phyloP scores from a whole-genome alignment of 1,140 invertebrate species.

The Dufourea novaeangliae region DNA sequence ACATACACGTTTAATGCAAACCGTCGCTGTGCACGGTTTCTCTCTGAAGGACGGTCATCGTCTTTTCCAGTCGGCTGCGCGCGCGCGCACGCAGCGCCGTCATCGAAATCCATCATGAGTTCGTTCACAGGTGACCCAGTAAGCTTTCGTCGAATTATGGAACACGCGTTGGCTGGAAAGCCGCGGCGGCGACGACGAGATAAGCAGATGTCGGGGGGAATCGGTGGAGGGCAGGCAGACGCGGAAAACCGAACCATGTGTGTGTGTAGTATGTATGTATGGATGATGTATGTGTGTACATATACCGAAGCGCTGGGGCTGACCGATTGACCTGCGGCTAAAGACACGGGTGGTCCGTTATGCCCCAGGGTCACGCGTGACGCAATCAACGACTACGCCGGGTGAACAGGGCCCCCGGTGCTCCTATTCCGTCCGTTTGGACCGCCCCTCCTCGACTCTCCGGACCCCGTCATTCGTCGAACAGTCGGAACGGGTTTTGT shows the following conservation, averaged over 20 bases:
- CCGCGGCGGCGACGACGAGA: conserved; percentile 39
- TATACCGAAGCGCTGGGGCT: conserved; percentile 51
- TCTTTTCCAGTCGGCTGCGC: conserved; percentile 10
- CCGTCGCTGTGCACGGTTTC: conserved; percentile 5
- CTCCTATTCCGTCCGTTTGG: conserved; percentile 57
- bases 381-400: conserved; percentile 63
- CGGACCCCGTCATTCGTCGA: conserved; percentile 56
- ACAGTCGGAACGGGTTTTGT: conserved; percentile 58
- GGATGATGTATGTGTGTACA: too few relatives aligned
- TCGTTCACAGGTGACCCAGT: conserved; percentile 55
- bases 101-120: conserved; percentile 27
- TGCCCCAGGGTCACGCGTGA: conserved; percentile 74
- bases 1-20: conserved; percentile 1
- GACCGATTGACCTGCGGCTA: conserved; percentile 73
- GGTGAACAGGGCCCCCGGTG: conserved; percentile 42
- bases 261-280: too few relatives aligned
- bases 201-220: conserved; percentile 21
- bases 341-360: conserved; percentile 73
- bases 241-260: conserved; percentile 44
- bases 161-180: conserved; percentile 56
- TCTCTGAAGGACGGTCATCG: conserved; percentile 30
- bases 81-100: neutral
- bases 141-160: conserved; percentile 65
- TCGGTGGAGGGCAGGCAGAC: conserved; percentile 41
- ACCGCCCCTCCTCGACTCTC: conserved; percentile 37